Percentiles rank a stretch among this genome's conserved stretches.
These are phyloP conservation scores for Gallinago stenura DNA, from an alignment of 2,797 vertebrate genomes.

Conservation along the genomic window DNA sequence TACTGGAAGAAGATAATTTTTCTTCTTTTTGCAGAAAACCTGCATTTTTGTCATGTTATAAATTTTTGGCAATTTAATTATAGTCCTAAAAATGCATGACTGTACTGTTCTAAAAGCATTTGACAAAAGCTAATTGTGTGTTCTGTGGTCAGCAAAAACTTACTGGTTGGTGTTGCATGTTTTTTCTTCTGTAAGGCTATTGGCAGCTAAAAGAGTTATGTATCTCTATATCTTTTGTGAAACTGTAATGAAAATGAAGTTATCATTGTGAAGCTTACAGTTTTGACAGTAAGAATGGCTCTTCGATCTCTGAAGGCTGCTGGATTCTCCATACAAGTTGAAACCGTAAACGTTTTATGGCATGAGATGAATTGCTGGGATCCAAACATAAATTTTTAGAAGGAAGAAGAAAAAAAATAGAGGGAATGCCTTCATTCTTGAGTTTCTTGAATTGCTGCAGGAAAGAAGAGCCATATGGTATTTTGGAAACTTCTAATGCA, in stretches of 20 bases:
- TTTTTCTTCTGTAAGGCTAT: neutral
- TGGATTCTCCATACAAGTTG: conserved; percentile 20
- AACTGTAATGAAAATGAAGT: conserved; percentile 43
- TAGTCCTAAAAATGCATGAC: neutral
- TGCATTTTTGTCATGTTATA: neutral
- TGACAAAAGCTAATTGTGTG: neutral
- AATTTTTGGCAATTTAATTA: neutral
- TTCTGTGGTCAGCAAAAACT: neutral
- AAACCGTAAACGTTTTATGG: conserved; percentile 39
- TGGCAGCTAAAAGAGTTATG: neutral
- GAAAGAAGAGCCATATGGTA: neutral
- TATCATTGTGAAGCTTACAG: conserved; percentile 11
- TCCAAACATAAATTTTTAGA: conserved; percentile 40
- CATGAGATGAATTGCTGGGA: conserved; percentile 29
- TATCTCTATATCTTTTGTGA: neutral
- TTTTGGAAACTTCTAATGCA: conserved; percentile 11
- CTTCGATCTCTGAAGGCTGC: conserved; percentile 25
- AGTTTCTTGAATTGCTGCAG: neutral
- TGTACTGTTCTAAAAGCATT: neutral
- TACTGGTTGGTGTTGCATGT: neutral
- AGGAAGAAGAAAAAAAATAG: neutral
- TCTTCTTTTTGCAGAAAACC: neutral
- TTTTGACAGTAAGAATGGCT: conserved; percentile 43
- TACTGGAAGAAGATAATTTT: neutral
- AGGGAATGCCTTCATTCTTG: neutral